A percentile compares a stretch with the other conserved stretches of the same genome.
These are phyloP conservation scores for Collichthys lucidus DNA, from an alignment of 2,113 vertebrate genomes.

Conservation along the genomic window DNA sequence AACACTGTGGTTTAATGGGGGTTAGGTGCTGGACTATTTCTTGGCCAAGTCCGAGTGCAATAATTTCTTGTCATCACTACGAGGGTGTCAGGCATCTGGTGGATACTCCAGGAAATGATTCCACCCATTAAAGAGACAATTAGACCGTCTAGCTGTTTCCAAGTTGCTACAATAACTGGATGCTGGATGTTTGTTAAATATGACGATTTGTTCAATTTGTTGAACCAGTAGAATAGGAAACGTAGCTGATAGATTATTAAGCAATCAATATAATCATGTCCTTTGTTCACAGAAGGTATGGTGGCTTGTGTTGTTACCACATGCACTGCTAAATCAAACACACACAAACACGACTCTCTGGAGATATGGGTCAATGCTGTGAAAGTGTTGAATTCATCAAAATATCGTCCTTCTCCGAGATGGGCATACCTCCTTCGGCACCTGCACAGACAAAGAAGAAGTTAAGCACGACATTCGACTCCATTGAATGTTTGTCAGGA, in stretches of 20 bases:
- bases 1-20: too few relatives aligned
- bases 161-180: neutral
- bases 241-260: neutral
- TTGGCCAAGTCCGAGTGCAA: neutral
- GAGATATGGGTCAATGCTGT: constrained; percentile 7
- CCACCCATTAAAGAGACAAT: neutral
- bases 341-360: constrained; percentile 12
- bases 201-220: neutral
- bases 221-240: neutral
- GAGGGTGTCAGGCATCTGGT: neutral
- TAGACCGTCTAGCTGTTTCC: too few relatives aligned
- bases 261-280: neutral
- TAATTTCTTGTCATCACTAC: neutral
- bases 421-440: constrained; percentile 90
- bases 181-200: neutral
- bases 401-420: constrained; percentile 19
- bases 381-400: constrained; percentile 9
- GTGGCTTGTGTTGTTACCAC: neutral
- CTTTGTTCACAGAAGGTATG: neutral
- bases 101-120: neutral
- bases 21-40: too few relatives aligned
- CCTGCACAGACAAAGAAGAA: constrained; percentile 78
- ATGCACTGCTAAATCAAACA: neutral
- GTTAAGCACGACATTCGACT: neutral
- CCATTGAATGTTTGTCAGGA: neutral